Evolutionary conservation across 2,113 vertebrate genomes (phyloP).

Genomic region (Eudyptes chrysolophus): DNA sequence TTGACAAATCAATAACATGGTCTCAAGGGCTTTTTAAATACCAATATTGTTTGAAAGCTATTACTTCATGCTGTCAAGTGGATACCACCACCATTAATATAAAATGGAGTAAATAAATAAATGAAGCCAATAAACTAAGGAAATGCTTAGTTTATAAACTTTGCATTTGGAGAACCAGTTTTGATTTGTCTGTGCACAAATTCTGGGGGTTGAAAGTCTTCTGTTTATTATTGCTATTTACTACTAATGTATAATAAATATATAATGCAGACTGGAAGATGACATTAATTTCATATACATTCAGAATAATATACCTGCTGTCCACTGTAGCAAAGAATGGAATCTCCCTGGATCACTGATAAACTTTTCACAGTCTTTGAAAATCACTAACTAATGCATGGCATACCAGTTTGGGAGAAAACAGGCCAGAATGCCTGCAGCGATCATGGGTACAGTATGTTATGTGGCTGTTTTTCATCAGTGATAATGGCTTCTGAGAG

Average conservation of each 20-base stretch:
- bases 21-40: background rate
- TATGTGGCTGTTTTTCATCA: background rate
- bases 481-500: background rate
- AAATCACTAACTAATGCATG: background rate
- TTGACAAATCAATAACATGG: background rate
- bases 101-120: background rate
- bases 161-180: background rate
- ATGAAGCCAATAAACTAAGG: background rate
- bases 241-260: background rate
- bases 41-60: background rate
- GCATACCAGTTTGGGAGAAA: background rate
- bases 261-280: background rate
- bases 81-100: background rate
- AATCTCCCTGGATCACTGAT: background rate
- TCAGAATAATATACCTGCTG: background rate
- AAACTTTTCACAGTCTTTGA: background rate
- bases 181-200: background rate
- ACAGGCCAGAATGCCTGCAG: background rate
- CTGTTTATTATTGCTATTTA: background rate
- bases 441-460: background rate
- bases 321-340: background rate
- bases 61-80: background rate
- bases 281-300: background rate
- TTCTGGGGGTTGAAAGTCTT: background rate
- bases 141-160: background rate